Base-by-base conservation (phyloP, 2,888 invertebrate genomes). In the Bedellia somnulentella region DNA sequence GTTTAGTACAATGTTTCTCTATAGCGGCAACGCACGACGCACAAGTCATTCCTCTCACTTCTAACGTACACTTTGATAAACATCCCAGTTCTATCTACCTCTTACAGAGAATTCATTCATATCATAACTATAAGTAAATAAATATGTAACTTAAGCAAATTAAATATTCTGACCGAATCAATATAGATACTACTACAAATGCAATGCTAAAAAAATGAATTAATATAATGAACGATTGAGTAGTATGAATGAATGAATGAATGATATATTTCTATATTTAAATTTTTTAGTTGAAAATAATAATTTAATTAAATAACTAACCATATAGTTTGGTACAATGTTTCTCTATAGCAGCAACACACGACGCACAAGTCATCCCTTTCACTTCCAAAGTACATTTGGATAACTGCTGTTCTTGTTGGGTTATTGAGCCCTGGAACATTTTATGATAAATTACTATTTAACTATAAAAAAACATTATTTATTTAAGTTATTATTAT, bases 311-410 rank as follows among this genome's bases (percentile, higher is more conserved):
- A n/a, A n/a, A n/a, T n/a, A n/a, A 44, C 55, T 53, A 44, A 85
- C 87, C 93, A 41, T 84, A 80, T 6, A 93, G 57, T 55, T 87
- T 91, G 35, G 82, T 78, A 45, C 94, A 87, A 47, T 92, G 91
- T 49, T 93, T 93, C 64, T 99, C 97, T 27, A 99, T 98, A 10
- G 93, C 90, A 9, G 91, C 86, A 1, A 98, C 96, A 58, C 97
- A 98, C 0, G 94, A 92, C 1, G 93, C 91, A 52, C 95, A 96
- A 0, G 95, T 96, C 94, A 99, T 96, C 9, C 95, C 95, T 39
- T 86, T 81, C 28, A 93, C 84, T 44, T 89, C 85, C 4, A 89
- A 49, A 33, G 84, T 83, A 43, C 88, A 88, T 0, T 67, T 54
- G 0, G 66, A 47, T 16, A 52, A n/a, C 9, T 58, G 62, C 61